A percentile compares a stretch with the other conserved stretches of the same genome.
Conservation (phyloP, 2,888 invertebrate species). For the Phorcus lineatus region DNA sequence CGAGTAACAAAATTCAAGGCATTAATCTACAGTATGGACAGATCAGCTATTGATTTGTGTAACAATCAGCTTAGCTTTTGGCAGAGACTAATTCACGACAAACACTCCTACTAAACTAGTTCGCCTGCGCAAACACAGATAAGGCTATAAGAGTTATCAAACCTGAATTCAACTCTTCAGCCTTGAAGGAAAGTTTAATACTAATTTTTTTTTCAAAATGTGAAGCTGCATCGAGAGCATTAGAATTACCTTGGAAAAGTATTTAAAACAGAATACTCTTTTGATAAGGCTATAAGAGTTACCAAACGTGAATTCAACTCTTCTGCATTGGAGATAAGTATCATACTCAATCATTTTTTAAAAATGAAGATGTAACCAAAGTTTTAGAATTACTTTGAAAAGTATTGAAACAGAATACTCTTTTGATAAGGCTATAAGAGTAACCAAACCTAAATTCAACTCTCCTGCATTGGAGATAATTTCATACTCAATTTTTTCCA, state of each 20-base stretch:
- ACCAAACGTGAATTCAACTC: constrained; percentile 3
- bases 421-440: too few relatives aligned
- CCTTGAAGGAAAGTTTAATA: not conserved
- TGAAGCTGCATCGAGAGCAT: too few relatives aligned
- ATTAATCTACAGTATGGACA: constrained; percentile 4
- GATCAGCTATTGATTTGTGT: constrained; percentile 4
- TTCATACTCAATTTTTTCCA: too few relatives aligned
- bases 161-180: constrained; percentile 13
- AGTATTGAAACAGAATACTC: too few relatives aligned
- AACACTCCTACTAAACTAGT: constrained; percentile 22
- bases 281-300: too few relatives aligned
- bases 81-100: not conserved
- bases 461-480: too few relatives aligned
- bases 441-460: too few relatives aligned
- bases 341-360: not conserved
- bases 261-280: too few relatives aligned
- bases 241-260: too few relatives aligned
- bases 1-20: constrained; percentile 11
- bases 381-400: too few relatives aligned
- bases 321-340: not conserved
- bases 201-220: too few relatives aligned
- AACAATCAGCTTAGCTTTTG: constrained; percentile 18
- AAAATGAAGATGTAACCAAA: too few relatives aligned
- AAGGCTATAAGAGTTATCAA: constrained; percentile 21
- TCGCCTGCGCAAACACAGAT: constrained; percentile 23